Conservation (phyloP, 2,113 vertebrate genomes). For the Tyrannus savana region DNA sequence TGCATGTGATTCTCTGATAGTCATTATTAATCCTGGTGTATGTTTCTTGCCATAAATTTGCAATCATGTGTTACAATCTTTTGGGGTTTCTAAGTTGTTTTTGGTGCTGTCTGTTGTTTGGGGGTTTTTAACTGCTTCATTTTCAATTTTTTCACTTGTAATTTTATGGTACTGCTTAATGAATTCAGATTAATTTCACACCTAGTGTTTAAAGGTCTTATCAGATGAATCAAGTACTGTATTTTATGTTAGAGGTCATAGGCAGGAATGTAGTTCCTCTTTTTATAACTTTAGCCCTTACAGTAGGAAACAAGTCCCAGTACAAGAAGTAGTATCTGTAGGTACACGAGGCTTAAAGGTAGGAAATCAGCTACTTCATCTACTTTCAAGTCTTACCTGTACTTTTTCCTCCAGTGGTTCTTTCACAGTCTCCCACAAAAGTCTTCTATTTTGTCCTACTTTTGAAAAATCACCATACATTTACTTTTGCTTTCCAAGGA, state of each 20-base stretch:
- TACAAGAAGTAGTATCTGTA: neutral
- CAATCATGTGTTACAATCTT: neutral
- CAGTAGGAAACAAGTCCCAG: neutral
- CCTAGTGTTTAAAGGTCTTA: neutral
- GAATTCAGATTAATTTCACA: neutral
- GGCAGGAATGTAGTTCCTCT: neutral
- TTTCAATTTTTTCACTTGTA: neutral
- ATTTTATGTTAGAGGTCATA: neutral
- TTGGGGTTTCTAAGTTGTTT: neutral
- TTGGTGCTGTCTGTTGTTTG: neutral
- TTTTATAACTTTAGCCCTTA: neutral
- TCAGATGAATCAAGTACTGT: neutral
- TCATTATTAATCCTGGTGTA: neutral
- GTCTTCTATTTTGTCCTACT: neutral
- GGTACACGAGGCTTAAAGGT: neutral
- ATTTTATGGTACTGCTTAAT: neutral
- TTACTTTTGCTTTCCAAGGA: neutral
- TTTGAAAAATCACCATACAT: neutral
- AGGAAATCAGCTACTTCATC: neutral
- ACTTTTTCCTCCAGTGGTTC: neutral
- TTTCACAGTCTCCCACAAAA: neutral
- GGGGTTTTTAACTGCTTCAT: neutral
- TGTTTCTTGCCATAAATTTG: neutral
- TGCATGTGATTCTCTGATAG: neutral
- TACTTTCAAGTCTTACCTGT: neutral